Conservation (phyloP, 1,140 invertebrate species). For the Papilio xuthus region DNA sequence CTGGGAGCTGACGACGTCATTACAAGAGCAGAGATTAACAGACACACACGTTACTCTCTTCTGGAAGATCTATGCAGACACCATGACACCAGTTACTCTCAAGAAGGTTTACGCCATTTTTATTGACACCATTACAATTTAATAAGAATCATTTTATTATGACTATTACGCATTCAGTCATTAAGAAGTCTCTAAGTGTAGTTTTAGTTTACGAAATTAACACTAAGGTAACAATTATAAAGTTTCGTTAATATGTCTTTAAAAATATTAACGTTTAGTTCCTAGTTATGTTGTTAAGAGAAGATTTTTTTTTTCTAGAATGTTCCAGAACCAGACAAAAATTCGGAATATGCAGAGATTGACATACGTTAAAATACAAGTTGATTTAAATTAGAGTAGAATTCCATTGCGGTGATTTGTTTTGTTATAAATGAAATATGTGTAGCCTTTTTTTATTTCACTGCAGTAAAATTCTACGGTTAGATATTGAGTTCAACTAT, state of each 20-base stretch:
- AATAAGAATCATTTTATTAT: too few species aligned
- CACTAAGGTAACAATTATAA: not conserved
- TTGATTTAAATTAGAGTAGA: not conserved
- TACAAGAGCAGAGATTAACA: conserved; percentile 45
- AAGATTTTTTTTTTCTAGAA: not conserved
- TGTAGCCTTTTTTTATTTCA: too few species aligned
- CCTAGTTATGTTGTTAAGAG: too few species aligned
- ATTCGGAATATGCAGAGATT: not conserved
- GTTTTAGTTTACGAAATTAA: too few species aligned
- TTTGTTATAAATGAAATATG: too few species aligned
- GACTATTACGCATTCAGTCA: too few species aligned
- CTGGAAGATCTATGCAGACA: conserved; percentile 59
- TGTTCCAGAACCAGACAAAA: not conserved
- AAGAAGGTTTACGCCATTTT: not conserved
- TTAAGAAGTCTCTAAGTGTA: too few species aligned
- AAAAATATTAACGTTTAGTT: not conserved
- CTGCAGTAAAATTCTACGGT: too few species aligned
- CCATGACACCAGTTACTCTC: conserved; percentile 47
- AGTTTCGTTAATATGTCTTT: not conserved
- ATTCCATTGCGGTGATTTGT: too few species aligned
- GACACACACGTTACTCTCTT: conserved; percentile 58
- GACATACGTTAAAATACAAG: not conserved
- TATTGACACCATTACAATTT: not conserved
- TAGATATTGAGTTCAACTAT: too few species aligned
- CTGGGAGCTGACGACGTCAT: conserved; percentile 50